Percentiles rank a stretch among this genome's conserved stretches.
Conservation (phyloP, 2,113 vertebrate species). For the Albula goreensis region DNA sequence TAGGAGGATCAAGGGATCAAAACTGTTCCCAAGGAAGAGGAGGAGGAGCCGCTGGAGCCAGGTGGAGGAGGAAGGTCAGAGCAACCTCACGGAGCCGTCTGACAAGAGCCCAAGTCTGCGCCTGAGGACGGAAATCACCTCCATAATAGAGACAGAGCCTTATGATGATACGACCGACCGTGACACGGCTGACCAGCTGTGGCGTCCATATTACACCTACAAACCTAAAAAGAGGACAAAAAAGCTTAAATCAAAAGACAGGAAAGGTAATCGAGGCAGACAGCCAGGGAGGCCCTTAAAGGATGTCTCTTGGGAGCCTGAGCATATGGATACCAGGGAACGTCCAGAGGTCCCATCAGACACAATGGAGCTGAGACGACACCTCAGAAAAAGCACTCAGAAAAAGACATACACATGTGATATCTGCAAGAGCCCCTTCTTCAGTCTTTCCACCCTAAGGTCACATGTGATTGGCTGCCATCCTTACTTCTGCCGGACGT, state of each 20-base stretch:
- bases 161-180: conserved; percentile 86
- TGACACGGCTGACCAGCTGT: conserved; percentile 87
- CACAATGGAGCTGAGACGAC: conserved; percentile 59
- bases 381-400: conserved; percentile 69
- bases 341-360: conserved; percentile 54
- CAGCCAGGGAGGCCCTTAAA: conserved; percentile 43
- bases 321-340: conserved; percentile 40
- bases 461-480: conserved; percentile 89
- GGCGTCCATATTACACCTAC: conserved; percentile 97
- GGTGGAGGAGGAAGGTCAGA: conserved; percentile 37
- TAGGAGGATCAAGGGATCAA: conserved; percentile 89
- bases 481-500: conserved; percentile 85
- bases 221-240: conserved; percentile 94
- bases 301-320: conserved; percentile 52
- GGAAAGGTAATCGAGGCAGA: conserved; percentile 57
- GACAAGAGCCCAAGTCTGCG: conserved; percentile 67
- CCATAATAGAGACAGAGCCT: conserved; percentile 68
- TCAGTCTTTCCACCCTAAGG: conserved; percentile 84
- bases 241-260: conserved; percentile 80
- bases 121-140: conserved; percentile 63
- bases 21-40: conserved; percentile 85
- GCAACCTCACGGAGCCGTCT: conserved; percentile 49
- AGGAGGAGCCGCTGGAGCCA: conserved; percentile 60
- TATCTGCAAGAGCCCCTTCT: conserved; percentile 87
- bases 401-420: conserved; percentile 79